These are phyloP conservation scores for Invenusta paracnida DNA, from an alignment of 2,888 invertebrate species.

Conservation along the genomic window DNA sequence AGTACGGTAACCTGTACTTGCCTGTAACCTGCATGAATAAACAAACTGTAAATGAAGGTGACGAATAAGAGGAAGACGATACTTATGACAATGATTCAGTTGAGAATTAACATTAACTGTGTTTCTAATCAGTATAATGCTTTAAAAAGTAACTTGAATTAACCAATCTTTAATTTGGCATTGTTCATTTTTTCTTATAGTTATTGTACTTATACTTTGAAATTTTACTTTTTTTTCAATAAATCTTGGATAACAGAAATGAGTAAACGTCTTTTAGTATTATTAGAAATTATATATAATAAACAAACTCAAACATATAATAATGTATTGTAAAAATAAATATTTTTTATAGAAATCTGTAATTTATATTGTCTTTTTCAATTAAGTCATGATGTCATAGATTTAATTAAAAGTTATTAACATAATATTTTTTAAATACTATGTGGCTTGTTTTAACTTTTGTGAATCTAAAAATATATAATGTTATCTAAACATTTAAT, in stretches of 20 bases:
- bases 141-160: not conserved
- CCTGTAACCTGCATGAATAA: not conserved
- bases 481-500: not conserved
- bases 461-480: not conserved
- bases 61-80: not conserved
- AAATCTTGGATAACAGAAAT: not conserved
- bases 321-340: conserved; percentile 4
- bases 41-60: not conserved
- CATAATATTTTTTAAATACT: not conserved
- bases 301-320: not conserved
- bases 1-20: not conserved
- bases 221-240: not conserved
- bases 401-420: not conserved
- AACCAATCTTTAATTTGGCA: not conserved
- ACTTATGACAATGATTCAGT: not conserved
- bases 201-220: not conserved
- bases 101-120: not conserved
- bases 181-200: not conserved
- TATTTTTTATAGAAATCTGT: not conserved
- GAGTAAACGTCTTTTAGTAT: not conserved
- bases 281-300: conserved; percentile 22
- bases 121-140: not conserved
- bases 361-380: conserved; percentile 21
- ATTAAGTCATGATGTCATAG: not conserved
- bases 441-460: not conserved